Evolutionary conservation across 2,888 invertebrate species (phyloP), one percentile per base, ranked within the genome.

Genomic region (Gerris lacustris): DNA sequence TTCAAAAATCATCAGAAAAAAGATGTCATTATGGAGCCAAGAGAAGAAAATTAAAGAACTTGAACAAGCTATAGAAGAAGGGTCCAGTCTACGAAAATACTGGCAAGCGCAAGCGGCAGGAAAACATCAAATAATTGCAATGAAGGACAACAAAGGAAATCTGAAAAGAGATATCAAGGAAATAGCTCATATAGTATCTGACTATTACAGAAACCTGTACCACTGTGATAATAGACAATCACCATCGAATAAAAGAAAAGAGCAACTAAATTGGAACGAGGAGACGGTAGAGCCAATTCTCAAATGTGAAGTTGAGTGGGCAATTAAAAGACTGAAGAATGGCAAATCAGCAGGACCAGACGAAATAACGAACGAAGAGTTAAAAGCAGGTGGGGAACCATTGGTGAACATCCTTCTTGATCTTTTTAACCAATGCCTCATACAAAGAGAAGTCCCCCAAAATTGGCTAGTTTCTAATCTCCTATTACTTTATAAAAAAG

Each of bases 81-180:
- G 55, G 55, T 11, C 55, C 9, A 55, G 68, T 44, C 45, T 68
- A 45, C 6, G 47, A 43, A 45, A 68, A 18, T 55, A 45, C 15
- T 45, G 15, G 17, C 44, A 47, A 47, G 17, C 17, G 2, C 47
- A 68, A 43, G 17, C 45, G 7, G 17, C 47, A 18, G 68, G 68
- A 7, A 62, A 31, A 47, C 44, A 68, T 17, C 44, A 15, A 31
- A 68, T 68, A 55, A 55, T 68, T 7, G 15, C 47, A n/a, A 47
- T 68, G 55, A 68, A 55, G 55, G 47, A 68, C 18, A 47, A 55
- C 18, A 15, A 62, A n/a, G 68, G 55, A 68, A 68, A 1, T 55
- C 11, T 17, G 9, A 55, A 47, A 47, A 62, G n/a, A 55, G 68
- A 68, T 2, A 68, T 68, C 11, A 44, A 47, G 17, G 17, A 47